These are phyloP conservation scores for Toxotes jaculatrix DNA, from an alignment of 2,113 vertebrate genomes.

Conservation along the genomic window DNA sequence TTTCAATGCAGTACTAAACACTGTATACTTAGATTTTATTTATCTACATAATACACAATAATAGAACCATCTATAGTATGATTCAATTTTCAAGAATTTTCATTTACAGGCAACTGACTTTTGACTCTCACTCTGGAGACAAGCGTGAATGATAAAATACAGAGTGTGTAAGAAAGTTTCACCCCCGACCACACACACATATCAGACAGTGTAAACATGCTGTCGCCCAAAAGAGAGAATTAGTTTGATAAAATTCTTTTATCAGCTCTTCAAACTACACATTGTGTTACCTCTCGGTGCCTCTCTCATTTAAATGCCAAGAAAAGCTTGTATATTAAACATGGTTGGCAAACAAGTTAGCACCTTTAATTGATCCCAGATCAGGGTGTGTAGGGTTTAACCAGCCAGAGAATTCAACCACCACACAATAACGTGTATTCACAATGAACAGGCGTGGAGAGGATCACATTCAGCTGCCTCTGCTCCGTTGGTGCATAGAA, in stretches of 20 bases:
- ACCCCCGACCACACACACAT: not conserved
- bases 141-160: not conserved
- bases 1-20: not conserved
- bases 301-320: not conserved
- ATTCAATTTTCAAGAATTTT: not conserved
- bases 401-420: not conserved
- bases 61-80: not conserved
- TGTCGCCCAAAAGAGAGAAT: no score
- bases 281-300: not conserved
- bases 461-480: conserved; percentile 5
- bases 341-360: not conserved
- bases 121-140: not conserved
- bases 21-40: not conserved
- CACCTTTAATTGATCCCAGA: conserved; percentile 22
- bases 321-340: not conserved
- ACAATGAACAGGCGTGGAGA: not conserved
- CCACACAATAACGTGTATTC: not conserved
- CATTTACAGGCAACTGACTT: not conserved
- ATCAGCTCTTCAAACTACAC: no score
- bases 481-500: not conserved
- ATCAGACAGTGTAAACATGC: not conserved
- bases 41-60: not conserved
- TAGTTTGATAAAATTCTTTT: no score
- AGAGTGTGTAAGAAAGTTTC: not conserved
- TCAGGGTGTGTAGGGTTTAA: not conserved